phyloP scores from a whole-genome alignment of 2,888 invertebrate genomes.

The Aradus depressus region DNA sequence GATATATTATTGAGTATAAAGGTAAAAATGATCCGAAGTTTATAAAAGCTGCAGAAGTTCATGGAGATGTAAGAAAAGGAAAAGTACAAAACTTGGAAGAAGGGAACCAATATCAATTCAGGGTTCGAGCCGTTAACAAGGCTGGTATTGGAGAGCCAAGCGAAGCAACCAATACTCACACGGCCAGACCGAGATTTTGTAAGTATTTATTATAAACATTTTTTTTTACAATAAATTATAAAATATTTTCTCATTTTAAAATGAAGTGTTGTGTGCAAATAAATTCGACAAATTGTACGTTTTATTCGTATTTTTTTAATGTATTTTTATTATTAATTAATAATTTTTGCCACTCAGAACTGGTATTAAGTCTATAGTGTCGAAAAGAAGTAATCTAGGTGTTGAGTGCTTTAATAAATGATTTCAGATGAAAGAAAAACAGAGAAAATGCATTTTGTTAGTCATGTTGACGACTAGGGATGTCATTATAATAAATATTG shows the following conservation, averaged over 20 bases:
- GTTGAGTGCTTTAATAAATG: too few relatives aligned
- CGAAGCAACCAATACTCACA: conserved; percentile 84
- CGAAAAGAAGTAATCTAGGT: too few relatives aligned
- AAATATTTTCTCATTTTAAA: too few relatives aligned
- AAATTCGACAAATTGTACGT: not conserved
- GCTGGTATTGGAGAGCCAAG: conserved; percentile 88
- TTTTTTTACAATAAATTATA: conserved; percentile 11
- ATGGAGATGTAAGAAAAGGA: conserved; percentile 73
- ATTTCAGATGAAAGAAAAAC: not conserved
- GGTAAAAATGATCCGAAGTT: conserved; percentile 76
- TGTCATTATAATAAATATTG: not conserved
- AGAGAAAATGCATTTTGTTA: not conserved
- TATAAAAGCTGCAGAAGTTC: conserved; percentile 73
- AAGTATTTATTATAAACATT: conserved; percentile 37
- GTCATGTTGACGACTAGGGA: not conserved
- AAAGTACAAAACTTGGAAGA: conserved; percentile 82
- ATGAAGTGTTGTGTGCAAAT: too few relatives aligned
- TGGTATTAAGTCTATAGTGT: too few relatives aligned
- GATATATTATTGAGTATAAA: conserved; percentile 85
- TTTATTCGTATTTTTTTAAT: not conserved
- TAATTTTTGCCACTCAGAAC: not conserved
- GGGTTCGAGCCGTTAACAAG: conserved; percentile 88
- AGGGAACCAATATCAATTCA: conserved; percentile 91
- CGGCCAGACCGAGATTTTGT: conserved; percentile 79
- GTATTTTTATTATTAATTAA: not conserved